Conservation (phyloP, 2,888 invertebrate species). For the Campoplex nolae region DNA sequence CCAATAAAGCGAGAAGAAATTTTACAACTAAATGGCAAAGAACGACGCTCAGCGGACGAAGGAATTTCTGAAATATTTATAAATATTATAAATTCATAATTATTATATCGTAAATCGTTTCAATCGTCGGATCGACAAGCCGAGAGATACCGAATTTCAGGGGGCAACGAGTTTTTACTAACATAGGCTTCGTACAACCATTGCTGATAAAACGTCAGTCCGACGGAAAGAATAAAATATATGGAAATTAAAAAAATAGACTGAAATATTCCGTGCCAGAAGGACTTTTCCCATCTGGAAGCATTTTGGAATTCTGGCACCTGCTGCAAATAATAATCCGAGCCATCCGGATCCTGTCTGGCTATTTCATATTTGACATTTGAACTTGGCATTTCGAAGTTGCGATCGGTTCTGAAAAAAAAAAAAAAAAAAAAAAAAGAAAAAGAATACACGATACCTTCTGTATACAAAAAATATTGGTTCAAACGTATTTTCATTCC, state of each 20-base stretch:
- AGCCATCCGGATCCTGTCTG: constrained; percentile 78
- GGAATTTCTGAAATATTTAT: constrained; percentile 88
- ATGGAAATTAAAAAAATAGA: constrained; percentile 88
- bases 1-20: constrained; percentile 91
- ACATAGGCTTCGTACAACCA: constrained; percentile 92
- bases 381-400: constrained; percentile 80
- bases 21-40: constrained; percentile 96
- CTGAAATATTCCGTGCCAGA: constrained; percentile 79
- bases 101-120: neutral
- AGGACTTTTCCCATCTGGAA: constrained; percentile 74
- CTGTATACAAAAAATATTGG: too few relatives aligned
- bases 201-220: constrained; percentile 98
- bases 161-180: constrained; percentile 67
- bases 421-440: neutral
- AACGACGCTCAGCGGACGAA: constrained; percentile 95
- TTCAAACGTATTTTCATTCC: too few relatives aligned
- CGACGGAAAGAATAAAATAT: constrained; percentile 96
- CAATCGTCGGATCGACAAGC: too few relatives aligned
- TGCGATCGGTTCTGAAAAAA: constrained; percentile 46
- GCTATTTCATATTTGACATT: constrained; percentile 83
- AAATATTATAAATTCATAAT: neutral
- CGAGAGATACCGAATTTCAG: neutral
- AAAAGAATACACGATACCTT: too few relatives aligned
- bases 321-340: constrained; percentile 79
- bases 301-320: constrained; percentile 77